phyloP scores from a whole-genome alignment of 2,888 invertebrate species.

The Steromphala cineraria region DNA sequence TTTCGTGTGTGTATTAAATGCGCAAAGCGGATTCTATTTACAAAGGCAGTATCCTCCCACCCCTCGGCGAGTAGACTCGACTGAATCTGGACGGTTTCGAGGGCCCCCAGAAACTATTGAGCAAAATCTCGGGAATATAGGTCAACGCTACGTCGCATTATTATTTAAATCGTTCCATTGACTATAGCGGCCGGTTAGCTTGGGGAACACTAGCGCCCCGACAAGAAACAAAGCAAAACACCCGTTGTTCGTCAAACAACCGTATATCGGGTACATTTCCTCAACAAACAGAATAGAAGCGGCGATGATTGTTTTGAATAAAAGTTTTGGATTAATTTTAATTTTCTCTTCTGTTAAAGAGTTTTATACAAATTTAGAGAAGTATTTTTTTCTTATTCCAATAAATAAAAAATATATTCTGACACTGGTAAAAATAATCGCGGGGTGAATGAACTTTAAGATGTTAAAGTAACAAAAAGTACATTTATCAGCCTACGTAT shows the following conservation, averaged over 20 bases:
- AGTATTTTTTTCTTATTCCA: too few species aligned
- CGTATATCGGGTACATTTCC: constrained; percentile 13
- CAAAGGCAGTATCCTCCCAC: background rate
- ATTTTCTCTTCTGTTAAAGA: too few species aligned
- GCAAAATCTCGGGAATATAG: constrained; percentile 66
- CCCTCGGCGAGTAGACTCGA: constrained; percentile 37
- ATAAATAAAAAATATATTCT: too few species aligned
- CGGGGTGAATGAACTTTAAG: too few species aligned
- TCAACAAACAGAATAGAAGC: background rate
- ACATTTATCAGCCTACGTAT: too few species aligned
- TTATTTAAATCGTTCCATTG: constrained; percentile 52
- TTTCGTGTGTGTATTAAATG: background rate
- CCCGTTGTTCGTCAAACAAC: constrained; percentile 25
- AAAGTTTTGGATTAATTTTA: too few species aligned
- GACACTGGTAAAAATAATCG: too few species aligned
- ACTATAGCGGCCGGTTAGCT: constrained; percentile 11
- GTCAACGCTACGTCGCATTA: constrained; percentile 63
- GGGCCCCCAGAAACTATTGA: constrained; percentile 68
- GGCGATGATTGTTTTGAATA: too few species aligned
- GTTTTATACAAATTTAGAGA: too few species aligned
- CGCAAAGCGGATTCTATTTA: background rate
- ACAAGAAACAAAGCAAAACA: constrained; percentile 24
- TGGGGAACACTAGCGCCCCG: constrained; percentile 16
- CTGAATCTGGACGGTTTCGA: constrained; percentile 55
- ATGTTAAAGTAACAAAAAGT: too few species aligned